Base-by-base conservation (phyloP, 1,140 invertebrate genomes). In the Drosophila mayri region DNA sequence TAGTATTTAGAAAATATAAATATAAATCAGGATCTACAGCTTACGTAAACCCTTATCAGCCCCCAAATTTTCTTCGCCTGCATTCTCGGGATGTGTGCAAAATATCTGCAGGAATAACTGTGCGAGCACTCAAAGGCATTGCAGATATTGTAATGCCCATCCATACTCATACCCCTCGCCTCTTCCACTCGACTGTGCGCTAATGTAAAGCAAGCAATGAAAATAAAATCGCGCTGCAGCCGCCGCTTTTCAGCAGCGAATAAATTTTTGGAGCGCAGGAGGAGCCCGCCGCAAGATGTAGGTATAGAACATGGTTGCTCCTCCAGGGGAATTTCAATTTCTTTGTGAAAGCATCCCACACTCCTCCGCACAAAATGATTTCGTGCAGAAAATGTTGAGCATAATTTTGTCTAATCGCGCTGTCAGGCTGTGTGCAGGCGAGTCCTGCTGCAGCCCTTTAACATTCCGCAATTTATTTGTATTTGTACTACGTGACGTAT, bases 341-440 rank as follows among this genome's bases (percentile, higher is more conserved):
- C 80, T 71, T 85, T 81, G 70, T 76, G 64, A 57, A 7, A 25
- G 12, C 12, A 9, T 12, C 11, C 1, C 16, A 30, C 18, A 30
- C 30, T n/a, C 11, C 38, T 12, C 12, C 25, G 18, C 22, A 6
- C 35, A 46, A 90, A 79, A 88, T 76, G 73, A 80, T 81, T 90
- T 90, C 85, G 85, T 90, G 85, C 81, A 75, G 74, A 81, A 88
- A 90, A 85, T 88, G 77, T 88, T 85, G 62, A 88, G 78, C 85
- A 88, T 88, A 88, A 90, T 88, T 88, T 90, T 68, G 76, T 81
- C 85, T 88, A 88, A 88, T 84, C 85, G 84, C 65, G 41, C 54
- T 58, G 74, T 61, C 79, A 20, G 62, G 57, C 46, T 44, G 79
- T 64, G 40, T 46, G 47, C 10, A 30, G 12, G 49, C 28, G 18